phyloP scores from a whole-genome alignment of 2,888 invertebrate species.

The Lithophane leautieri region DNA sequence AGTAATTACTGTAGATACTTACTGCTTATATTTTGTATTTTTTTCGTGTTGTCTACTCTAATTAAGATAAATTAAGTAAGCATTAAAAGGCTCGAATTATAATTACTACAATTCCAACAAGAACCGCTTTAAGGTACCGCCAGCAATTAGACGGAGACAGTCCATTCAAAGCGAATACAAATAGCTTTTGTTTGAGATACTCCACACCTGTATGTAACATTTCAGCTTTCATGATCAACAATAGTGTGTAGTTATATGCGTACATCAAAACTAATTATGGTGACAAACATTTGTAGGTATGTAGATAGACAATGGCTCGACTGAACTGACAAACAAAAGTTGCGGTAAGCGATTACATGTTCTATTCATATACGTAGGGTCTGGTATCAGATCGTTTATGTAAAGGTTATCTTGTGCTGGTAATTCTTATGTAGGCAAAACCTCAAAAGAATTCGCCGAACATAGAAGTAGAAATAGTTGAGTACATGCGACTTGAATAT shows the following conservation, averaged over 20 bases:
- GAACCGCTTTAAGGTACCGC: not conserved
- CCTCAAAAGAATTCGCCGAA: not conserved
- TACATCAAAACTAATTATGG: slow-evolving; percentile 49
- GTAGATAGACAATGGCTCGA: slow-evolving; percentile 58
- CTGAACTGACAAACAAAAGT: slow-evolving; percentile 63
- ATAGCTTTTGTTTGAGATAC: slow-evolving; percentile 22
- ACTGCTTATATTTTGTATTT: not conserved
- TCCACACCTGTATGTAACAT: slow-evolving; percentile 31
- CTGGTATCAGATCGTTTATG: slow-evolving; percentile 20
- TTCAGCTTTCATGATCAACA: slow-evolving; percentile 43
- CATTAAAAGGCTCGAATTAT: slow-evolving; percentile 1
- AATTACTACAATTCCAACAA: not conserved
- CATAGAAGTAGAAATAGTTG: not conserved
- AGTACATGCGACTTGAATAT: too few species aligned
- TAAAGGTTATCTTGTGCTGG: slow-evolving; percentile 12
- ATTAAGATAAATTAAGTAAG: slow-evolving; percentile 7
- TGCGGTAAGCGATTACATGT: slow-evolving; percentile 73
- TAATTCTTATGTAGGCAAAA: too few species aligned
- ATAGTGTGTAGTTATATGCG: slow-evolving; percentile 31
- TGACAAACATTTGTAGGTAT: slow-evolving; percentile 52
- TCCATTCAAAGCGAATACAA: slow-evolving; percentile 5
- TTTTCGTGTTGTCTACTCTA: too few species aligned
- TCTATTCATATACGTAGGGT: slow-evolving; percentile 24
- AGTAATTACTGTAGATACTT: not conserved
- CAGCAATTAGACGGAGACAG: slow-evolving; percentile 1